Evolutionary conservation across 2,888 invertebrate genomes (phyloP).

Genomic region (Drosophila affinis): DNA sequence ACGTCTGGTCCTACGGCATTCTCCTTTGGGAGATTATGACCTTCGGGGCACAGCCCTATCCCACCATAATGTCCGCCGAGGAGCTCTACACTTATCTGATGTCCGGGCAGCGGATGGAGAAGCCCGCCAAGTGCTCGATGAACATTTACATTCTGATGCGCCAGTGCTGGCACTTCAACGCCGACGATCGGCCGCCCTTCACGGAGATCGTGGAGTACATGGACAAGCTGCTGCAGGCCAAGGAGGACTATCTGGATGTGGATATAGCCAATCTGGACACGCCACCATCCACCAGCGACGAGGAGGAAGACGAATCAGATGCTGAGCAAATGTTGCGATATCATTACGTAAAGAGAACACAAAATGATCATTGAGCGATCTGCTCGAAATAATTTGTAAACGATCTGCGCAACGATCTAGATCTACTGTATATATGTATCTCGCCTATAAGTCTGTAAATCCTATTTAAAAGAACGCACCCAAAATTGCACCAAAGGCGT

Average conservation of each 20-base stretch:
- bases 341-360: slow-evolving; percentile 30
- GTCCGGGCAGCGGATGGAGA: slow-evolving; percentile 97
- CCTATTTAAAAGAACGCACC: slow-evolving; percentile 32
- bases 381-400: slow-evolving; percentile 6
- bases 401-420: slow-evolving; percentile 1
- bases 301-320: slow-evolving; percentile 82
- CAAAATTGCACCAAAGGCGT: slow-evolving; percentile 66
- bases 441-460: slow-evolving; percentile 61
- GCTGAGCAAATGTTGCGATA: slow-evolving; percentile 76
- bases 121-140: slow-evolving; percentile 95
- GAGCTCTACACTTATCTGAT: slow-evolving; percentile 95
- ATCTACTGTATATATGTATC: slow-evolving; percentile 55
- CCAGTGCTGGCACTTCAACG: slow-evolving; percentile 97
- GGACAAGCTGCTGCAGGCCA: slow-evolving; percentile 94
- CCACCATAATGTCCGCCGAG: slow-evolving; percentile 96
- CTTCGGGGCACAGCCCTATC: slow-evolving; percentile 98
- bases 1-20: slow-evolving; percentile 98
- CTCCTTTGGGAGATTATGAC: slow-evolving; percentile 99
- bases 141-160: slow-evolving; percentile 99
- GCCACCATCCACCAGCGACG: slow-evolving; percentile 93
- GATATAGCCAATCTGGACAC: slow-evolving; percentile 93
- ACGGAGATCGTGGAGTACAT: slow-evolving; percentile 94
- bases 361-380: neutral
- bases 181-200: slow-evolving; percentile 94
- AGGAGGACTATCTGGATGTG: slow-evolving; percentile 95